Conservation (phyloP, 2,888 invertebrate species). For the Peribatodes rhomboidaria region DNA sequence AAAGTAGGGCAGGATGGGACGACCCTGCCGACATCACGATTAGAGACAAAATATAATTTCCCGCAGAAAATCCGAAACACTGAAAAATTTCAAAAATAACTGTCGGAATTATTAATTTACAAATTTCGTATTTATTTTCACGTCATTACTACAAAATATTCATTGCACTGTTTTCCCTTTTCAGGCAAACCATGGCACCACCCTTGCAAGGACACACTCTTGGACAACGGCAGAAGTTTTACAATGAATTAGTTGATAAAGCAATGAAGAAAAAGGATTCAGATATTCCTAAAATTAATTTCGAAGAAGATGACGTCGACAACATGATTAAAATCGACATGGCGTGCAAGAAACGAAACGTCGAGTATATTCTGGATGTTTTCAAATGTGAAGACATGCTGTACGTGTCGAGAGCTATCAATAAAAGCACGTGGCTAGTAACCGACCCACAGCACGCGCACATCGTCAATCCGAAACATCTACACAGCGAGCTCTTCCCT, state of each 20-base stretch:
- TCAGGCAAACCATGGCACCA: slow-evolving; percentile 59
- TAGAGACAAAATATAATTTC: no score
- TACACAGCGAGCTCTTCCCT: slow-evolving; percentile 63
- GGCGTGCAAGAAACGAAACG: slow-evolving; percentile 57
- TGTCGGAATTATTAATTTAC: no score
- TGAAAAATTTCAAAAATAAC: no score
- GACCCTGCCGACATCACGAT: no score
- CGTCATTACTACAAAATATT: neutral
- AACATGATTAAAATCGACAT: slow-evolving; percentile 66
- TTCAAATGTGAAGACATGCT: slow-evolving; percentile 66
- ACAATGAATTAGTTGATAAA: slow-evolving; percentile 46
- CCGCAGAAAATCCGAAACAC: no score
- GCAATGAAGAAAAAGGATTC: slow-evolving; percentile 34
- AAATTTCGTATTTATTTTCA: no score
- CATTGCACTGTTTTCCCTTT: neutral
- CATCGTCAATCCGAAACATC: slow-evolving; percentile 70
- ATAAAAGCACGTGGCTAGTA: slow-evolving; percentile 67
- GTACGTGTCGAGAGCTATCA: slow-evolving; percentile 70
- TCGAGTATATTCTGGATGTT: slow-evolving; percentile 59
- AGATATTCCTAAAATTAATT: slow-evolving; percentile 18
- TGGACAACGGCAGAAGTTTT: slow-evolving; percentile 54
- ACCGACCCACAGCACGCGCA: slow-evolving; percentile 65
- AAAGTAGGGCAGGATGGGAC: no score
- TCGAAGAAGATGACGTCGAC: slow-evolving; percentile 50
- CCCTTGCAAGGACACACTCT: slow-evolving; percentile 58